Conservation (phyloP, 1,140 invertebrate species). For the Scaptomyza graminum region DNA sequence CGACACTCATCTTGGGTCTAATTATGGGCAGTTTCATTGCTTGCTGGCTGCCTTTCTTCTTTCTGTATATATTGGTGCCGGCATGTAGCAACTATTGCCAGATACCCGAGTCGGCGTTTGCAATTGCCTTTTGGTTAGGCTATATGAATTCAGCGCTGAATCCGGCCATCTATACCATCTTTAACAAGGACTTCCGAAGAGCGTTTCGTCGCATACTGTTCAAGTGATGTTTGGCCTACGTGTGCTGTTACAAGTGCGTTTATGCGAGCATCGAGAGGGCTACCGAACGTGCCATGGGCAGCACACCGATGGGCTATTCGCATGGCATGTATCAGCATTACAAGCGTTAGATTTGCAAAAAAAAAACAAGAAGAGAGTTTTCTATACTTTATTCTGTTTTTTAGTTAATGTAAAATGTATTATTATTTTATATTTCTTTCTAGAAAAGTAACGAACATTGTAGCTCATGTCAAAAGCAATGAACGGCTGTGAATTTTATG, state of each 20-base stretch:
- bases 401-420: background rate
- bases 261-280: slow-evolving; percentile 83
- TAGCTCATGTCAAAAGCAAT: slow-evolving; percentile 83
- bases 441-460: slow-evolving; percentile 77
- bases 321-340: slow-evolving; percentile 83
- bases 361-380: background rate
- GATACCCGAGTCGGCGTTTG: slow-evolving; percentile 94
- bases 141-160: slow-evolving; percentile 99
- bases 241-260: slow-evolving; percentile 89
- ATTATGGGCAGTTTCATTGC: slow-evolving; percentile 99
- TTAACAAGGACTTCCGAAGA: slow-evolving; percentile 98
- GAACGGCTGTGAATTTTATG: slow-evolving; percentile 83
- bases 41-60: slow-evolving; percentile 99
- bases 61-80: slow-evolving; percentile 95
- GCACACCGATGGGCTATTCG: slow-evolving; percentile 83
- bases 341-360: slow-evolving; percentile 79
- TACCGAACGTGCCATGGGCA: slow-evolving; percentile 84
- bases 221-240: slow-evolving; percentile 94
- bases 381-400: background rate
- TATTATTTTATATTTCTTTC: slow-evolving; percentile 25
- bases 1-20: slow-evolving; percentile 97
- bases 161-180: slow-evolving; percentile 99
- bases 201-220: slow-evolving; percentile 97
- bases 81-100: slow-evolving; percentile 89
- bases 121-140: slow-evolving; percentile 98